Conservation (phyloP, 2,888 invertebrate genomes). For the Pyrrhosoma nymphula region DNA sequence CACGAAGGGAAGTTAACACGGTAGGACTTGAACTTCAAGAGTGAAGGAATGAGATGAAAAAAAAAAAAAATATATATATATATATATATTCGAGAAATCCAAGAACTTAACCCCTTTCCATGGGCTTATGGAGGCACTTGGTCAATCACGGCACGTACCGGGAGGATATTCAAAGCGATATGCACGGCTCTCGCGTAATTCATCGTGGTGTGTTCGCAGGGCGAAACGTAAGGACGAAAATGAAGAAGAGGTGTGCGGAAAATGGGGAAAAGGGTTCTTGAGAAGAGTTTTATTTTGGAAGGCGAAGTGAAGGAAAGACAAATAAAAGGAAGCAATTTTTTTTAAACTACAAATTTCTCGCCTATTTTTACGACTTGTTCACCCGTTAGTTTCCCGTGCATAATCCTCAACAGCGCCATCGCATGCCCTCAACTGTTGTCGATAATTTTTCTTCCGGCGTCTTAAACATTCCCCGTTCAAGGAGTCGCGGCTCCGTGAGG, state of each 20-base stretch:
- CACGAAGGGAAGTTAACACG: not conserved
- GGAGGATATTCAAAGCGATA: conserved; percentile 18
- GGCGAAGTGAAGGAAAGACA: not conserved
- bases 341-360: not conserved
- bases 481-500: not conserved
- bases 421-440: not conserved
- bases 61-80: not conserved
- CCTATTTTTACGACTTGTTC: not conserved
- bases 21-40: not conserved
- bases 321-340: not conserved
- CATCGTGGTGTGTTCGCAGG: not conserved
- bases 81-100: not conserved
- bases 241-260: not conserved
- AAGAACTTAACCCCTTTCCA: not conserved
- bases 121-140: not conserved
- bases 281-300: not conserved
- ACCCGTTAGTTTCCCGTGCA: not conserved
- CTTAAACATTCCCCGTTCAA: not conserved
- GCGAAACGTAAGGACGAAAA: not conserved
- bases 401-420: not conserved
- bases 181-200: not conserved
- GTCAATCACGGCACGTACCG: not conserved
- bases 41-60: not conserved
- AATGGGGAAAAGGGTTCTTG: not conserved
- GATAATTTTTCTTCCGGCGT: not conserved